A percentile compares a stretch with the other conserved stretches of the same genome.
Conservation (phyloP, 2,888 invertebrate genomes). For the Poecilus cupreus region DNA sequence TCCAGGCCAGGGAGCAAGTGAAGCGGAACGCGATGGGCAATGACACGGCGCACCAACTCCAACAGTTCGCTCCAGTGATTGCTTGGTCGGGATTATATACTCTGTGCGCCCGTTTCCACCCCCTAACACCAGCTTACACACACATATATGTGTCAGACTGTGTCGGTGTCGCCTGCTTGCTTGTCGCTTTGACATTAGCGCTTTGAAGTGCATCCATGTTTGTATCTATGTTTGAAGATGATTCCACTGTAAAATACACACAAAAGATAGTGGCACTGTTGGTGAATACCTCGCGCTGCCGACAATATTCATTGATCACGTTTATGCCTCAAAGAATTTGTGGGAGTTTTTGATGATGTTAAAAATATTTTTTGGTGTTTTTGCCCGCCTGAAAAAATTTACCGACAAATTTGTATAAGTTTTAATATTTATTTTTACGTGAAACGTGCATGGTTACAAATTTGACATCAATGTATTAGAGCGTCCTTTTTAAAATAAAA, state of each 20-base stretch:
- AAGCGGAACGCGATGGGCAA: conserved; percentile 55
- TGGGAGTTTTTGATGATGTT: neutral
- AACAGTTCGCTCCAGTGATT: conserved; percentile 54
- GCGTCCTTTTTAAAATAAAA: too few relatives aligned
- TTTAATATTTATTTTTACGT: too few relatives aligned
- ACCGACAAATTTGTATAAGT: too few relatives aligned
- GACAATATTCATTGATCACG: conserved; percentile 14
- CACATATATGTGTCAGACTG: neutral
- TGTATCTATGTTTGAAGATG: conserved; percentile 59
- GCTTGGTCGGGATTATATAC: conserved; percentile 53
- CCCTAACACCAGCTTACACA: neutral
- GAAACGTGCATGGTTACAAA: too few relatives aligned
- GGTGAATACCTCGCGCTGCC: conserved; percentile 7
- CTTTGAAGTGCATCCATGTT: conserved; percentile 58
- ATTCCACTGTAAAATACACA: conserved; percentile 57
- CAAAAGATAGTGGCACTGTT: conserved; percentile 47
- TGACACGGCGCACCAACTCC: conserved; percentile 56
- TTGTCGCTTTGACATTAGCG: conserved; percentile 57
- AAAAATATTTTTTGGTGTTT: neutral
- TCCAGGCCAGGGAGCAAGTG: conserved; percentile 8
- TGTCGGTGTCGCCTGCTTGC: neutral
- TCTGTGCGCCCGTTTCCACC: conserved; percentile 11
- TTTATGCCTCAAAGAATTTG: neutral
- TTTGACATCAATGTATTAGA: too few relatives aligned
- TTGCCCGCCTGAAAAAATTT: neutral